Evolutionary conservation across 2,113 vertebrate genomes (phyloP), one percentile per base, ranked within the genome.

Genomic region (Tenebrosternarchus preto): DNA sequence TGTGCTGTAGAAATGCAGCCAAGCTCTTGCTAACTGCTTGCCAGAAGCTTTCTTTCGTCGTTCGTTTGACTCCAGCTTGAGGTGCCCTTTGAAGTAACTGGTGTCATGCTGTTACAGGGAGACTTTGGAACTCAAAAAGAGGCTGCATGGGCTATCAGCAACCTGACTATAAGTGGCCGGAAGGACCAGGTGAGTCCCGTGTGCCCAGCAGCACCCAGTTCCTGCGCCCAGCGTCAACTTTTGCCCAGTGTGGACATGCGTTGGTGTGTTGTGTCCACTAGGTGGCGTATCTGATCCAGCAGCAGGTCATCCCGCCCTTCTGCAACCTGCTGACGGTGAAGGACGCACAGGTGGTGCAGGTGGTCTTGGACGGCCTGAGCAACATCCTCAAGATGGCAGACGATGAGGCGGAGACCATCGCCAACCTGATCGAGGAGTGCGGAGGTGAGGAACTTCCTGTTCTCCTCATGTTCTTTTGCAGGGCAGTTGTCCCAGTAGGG

Each of bases 301-400:
- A 98, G 93, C 95, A 97, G 81, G 98, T 99, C 86, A 97, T 99
- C 84, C 98, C 97, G 86, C 98, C 98, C 3, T 99, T 99, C 91
- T 99, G 98, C 93, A 98, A 96, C 85, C 93, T 99, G 91, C 94
- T 99, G 88, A 98, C 93, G 50, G 98, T 99, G 90, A 99, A 99
- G 92, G 98, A 99, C 24, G 95, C 96, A 57, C 98, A 99, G 85
- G 98, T 99, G 75, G 97, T 99, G 76, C 98, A 99, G 88, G 98
- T 99, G 53, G 98, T 99, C 82, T 93, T 99, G 55, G 98, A 99
- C 67, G 98, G 98, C 81, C 93, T 99, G 89, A 99, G 96, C 95
- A 99, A 99, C 93, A 99, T 99, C 92, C 95, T 99, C 82, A 99
- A 99, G 93, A 99, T 99, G 98, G 97, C 97, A 31, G 97, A 99